Evolutionary conservation across 23 tunicate genomes (phyloP), one percentile per base, ranked within the genome.

Genomic region (Diplosoma virens): DNA sequence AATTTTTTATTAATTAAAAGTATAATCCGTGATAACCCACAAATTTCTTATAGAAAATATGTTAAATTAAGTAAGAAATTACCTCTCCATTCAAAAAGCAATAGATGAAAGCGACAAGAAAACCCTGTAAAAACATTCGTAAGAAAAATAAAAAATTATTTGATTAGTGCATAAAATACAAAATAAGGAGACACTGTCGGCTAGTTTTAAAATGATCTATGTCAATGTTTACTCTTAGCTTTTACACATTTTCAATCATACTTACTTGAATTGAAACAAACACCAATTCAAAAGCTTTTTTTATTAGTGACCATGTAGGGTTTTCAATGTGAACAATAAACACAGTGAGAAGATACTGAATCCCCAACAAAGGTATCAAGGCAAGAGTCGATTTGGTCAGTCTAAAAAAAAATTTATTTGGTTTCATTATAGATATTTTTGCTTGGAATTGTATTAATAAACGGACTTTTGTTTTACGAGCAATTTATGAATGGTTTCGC

Each of bases 371-470:
- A 0, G 94, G 94, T 17, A 87, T 82, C 76, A 87, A 32, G 0
- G 94, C 78, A 18, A 81, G 37, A 18, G 94, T 87, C 21, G 94
- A 82, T 41, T 87, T 87, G 16, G 94, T 64, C 59, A 87, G 33
- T 52, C 94, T 87, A 52, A 5, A 63, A 9, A 14, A 41, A 41
- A 41, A 41, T 14, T 7, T 14, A 41, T 9, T 41, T 7, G 9
- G 50, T 41, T 41, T 41, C 50, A 41, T n/a, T n/a, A n/a, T n/a
- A n/a, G n/a, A n/a, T n/a, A n/a, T n/a, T n/a, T n/a, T n/a, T n/a
- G n/a, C n/a, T n/a, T n/a, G n/a, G n/a, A n/a, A n/a, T n/a, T n/a
- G n/a, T n/a, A n/a, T n/a, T n/a, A n/a, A n/a, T n/a, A 45, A 45
- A 16, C 52, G 52, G 52, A 45, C 52, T n/a, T n/a, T n/a, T n/a